Evolutionary conservation across 2,888 invertebrate species (phyloP).

Genomic region (Volucella inflata): DNA sequence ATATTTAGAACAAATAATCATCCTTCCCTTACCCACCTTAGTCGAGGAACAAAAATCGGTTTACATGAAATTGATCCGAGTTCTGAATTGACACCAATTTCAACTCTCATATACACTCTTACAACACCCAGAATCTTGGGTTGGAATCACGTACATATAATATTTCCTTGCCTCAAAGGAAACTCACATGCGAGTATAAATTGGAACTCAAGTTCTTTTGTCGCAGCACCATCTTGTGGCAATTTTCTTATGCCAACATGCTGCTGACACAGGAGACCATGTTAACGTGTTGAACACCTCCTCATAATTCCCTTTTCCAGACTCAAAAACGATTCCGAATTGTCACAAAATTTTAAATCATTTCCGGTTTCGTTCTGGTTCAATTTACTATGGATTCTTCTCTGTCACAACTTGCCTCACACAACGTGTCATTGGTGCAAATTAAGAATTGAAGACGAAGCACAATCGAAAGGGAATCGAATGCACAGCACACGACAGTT

Average conservation of each 20-base stretch:
- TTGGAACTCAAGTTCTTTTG: conserved; percentile 59
- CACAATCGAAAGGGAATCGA: conserved; percentile 17
- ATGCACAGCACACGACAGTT: conserved; percentile 18
- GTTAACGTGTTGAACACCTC: conserved; percentile 59
- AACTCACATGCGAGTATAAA: conserved; percentile 40
- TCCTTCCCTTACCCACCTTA: too few relatives aligned
- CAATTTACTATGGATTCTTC: not conserved
- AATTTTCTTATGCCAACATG: conserved; percentile 68
- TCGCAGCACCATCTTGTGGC: conserved; percentile 71
- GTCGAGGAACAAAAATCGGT: conserved; percentile 34
- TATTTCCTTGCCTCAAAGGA: conserved; percentile 48
- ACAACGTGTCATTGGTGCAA: conserved; percentile 62
- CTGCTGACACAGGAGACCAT: conserved; percentile 41
- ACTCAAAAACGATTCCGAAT: conserved; percentile 44
- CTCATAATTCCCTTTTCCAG: conserved; percentile 35
- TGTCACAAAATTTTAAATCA: conserved; percentile 69
- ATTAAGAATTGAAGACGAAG: conserved; percentile 58
- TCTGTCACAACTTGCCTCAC: conserved; percentile 61
- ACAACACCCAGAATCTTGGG: conserved; percentile 8
- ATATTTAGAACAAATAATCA: too few relatives aligned
- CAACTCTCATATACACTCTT: not conserved
- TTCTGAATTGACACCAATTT: conserved; percentile 43
- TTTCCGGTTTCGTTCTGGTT: conserved; percentile 55
- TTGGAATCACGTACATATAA: conserved; percentile 71
- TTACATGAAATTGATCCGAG: conserved; percentile 67